Base-by-base conservation (phyloP, 2,888 invertebrate species). In the Lasioglossum morio region DNA sequence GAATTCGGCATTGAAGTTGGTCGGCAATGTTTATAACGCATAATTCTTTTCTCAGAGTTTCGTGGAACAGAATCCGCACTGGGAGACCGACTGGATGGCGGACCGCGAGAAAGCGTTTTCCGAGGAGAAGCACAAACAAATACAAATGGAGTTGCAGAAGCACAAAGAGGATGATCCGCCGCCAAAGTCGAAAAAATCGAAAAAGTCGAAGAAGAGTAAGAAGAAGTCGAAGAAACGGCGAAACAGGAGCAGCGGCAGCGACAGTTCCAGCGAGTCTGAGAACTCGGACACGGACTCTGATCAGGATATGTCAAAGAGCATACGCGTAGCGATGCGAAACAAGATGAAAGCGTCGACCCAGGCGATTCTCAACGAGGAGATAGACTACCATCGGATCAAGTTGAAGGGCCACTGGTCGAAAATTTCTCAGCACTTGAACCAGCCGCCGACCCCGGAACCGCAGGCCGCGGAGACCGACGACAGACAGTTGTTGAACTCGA, bases 1-100 rank as follows among this genome's bases (percentile, higher is more conserved):
- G n/a, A 53, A 53, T 53, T 48, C 2, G 19, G 23, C 7, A 48
- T 19, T 23, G 8, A 8, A 53, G 19, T 48, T 48, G 48, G 23
- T 0, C 7, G 27, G 16, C 7, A 37, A 30, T 16, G 14, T 30
- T 37, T 8, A 0, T 66, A 19, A 37, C 34, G 23, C 30, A 12
- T 23, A 1, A 10, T 14, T 37, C 73, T 7, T 76, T 53, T 48
- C 30, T 30, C 93, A 98, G 98, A 97, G 97, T 92, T 98, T 98
- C 93, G 97, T 98, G 30, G 97, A 97, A 86, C 97, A 98, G 94
- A 98, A 98, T 95, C 98, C 98, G 0, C 97, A 98, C 92, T 98
- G 98, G 97, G 98, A 98, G 94, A 97, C 97, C 0, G 98, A 98
- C 92, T 98, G 98, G 98, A 96, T 98, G 95, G 97, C 97, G 14